phyloP scores from a whole-genome alignment of 23 tunicate species.

The Halocynthia aurantium region DNA sequence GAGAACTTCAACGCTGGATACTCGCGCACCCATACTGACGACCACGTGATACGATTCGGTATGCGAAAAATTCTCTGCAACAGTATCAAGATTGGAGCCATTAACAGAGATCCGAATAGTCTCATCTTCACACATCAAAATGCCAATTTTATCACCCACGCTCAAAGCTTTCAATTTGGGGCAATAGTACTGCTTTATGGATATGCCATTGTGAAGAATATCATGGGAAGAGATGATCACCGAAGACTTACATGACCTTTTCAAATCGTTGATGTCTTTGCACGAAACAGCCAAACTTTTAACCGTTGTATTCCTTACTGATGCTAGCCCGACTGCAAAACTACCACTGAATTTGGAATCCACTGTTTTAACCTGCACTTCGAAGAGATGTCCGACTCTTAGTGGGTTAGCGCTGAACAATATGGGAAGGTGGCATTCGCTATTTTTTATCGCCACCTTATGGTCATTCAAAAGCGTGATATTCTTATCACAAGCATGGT shows the following conservation, averaged over 20 bases:
- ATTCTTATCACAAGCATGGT: background rate
- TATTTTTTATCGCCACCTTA: background rate
- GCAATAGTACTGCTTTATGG: background rate
- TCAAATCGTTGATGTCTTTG: background rate
- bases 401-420: constrained; percentile 4
- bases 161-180: background rate
- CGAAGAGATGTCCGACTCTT: constrained; percentile 1
- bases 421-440: background rate
- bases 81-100: background rate
- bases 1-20: background rate
- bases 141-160: background rate
- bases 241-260: background rate
- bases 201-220: background rate
- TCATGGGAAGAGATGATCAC: background rate
- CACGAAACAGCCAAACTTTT: background rate
- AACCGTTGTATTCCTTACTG: background rate
- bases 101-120: background rate
- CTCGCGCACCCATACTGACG: constrained; percentile 1
- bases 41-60: background rate
- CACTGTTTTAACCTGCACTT: background rate
- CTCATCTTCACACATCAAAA: background rate
- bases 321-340: background rate
- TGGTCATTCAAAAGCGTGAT: background rate
- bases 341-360: background rate
- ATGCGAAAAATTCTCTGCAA: background rate